These are phyloP conservation scores for Malthinus seriepunctatus DNA, from an alignment of 2,888 invertebrate genomes.

Conservation along the genomic window DNA sequence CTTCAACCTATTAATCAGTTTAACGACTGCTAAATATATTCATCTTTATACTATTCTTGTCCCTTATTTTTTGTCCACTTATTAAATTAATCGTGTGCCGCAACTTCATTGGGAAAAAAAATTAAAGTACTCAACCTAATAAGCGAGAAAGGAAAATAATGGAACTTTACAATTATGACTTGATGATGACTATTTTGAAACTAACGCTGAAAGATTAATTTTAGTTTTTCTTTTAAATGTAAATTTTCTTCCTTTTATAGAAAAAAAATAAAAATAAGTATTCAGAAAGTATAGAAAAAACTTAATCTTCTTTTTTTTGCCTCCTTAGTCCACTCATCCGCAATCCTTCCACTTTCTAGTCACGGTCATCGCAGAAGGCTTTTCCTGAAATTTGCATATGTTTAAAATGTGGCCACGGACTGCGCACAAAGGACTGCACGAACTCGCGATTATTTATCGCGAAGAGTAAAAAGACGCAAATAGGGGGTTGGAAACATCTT, in stretches of 20 bases:
- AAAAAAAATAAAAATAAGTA: no score
- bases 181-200: no score
- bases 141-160: neutral
- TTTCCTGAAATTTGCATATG: constrained; percentile 53
- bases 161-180: no score
- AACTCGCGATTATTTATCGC: constrained; percentile 54
- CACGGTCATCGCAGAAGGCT: constrained; percentile 52
- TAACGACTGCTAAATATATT: constrained; percentile 24
- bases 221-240: no score
- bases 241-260: no score
- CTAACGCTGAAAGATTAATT: no score
- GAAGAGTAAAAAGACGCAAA: constrained; percentile 38
- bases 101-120: neutral
- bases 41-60: constrained; percentile 15
- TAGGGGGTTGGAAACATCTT: constrained; percentile 41
- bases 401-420: constrained; percentile 54
- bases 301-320: constrained; percentile 32
- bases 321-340: constrained; percentile 37
- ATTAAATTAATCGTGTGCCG: constrained; percentile 9
- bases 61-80: constrained; percentile 11
- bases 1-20: constrained; percentile 42
- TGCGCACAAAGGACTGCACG: constrained; percentile 53
- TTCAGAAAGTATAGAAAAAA: no score
- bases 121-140: neutral
- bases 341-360: constrained; percentile 50